Base-by-base conservation (phyloP, 2,888 invertebrate genomes). In the Lypha dubia region DNA sequence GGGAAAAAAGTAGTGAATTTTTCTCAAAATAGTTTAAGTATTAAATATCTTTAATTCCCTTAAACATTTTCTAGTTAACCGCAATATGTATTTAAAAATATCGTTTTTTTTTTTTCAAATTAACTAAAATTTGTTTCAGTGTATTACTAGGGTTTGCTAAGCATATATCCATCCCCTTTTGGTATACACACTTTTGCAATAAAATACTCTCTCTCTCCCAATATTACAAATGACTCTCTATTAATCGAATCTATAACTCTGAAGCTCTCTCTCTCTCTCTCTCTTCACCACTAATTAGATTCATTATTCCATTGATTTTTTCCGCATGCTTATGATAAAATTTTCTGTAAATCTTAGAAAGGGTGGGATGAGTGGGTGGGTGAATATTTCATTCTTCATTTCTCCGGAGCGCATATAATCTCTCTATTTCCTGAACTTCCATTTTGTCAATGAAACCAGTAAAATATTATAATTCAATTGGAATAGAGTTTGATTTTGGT, bases 371-470 rank as follows among this genome's bases (percentile, higher is more conserved):
- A 28, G 17, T 65, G 53, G 49, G 67, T 35, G 67, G 49, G 67
- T 49, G 49, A 6, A 20, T 24, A 46, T 44, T 63, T 15, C n/a
- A 41, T 44, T 22, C 67, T 13, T 4, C 17, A n/a, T 35, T 22
- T 53, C 38, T 53, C 41, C 20, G 22, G 13, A 49, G 17, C 17
- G 17, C n/a, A n/a, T 35, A 11, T 38, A 2, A 20, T 53, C 24
- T 51, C 44, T 63, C 0, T 20, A 56, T 75, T 68, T 63, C 53
- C 22, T 68, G 44, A 44, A 7, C 24, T 67, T 77, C 51, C 53
- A 79, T 79, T 84, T 80, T 67, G 67, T 81, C 73, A 77, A 84
- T 84, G 83, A 84, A 83, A 83, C 20, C 20, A n/a, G 20, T 70
- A 46, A 70, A 60, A 76, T 71, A 49, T 71, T 51, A 73, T 44